Evolutionary conservation across 1,140 invertebrate species (phyloP).

Genomic region (Euwallacea similis): DNA sequence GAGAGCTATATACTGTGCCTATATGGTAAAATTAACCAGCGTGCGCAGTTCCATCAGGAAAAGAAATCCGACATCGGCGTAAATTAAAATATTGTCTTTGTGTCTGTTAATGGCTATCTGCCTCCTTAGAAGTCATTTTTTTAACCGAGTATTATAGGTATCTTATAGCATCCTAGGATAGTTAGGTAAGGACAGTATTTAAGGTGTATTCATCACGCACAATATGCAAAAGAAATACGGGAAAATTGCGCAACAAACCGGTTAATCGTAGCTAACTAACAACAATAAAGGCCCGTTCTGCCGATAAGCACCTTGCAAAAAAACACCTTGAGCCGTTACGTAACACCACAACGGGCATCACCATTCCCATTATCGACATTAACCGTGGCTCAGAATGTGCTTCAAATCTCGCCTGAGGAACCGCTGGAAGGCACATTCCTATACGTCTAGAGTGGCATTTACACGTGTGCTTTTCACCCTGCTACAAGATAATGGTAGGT

Average conservation of each 20-base stretch:
- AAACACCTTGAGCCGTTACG: not conserved
- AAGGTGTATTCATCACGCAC: not conserved
- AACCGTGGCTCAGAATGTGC: not conserved
- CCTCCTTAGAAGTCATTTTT: not conserved
- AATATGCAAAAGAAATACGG: not conserved
- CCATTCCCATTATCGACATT: too few species aligned
- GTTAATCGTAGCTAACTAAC: not conserved
- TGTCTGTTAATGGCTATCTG: constrained; percentile 17
- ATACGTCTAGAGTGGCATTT: not conserved
- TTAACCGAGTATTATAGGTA: not conserved
- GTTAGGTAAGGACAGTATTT: not conserved
- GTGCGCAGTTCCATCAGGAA: constrained; percentile 27
- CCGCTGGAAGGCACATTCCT: not conserved
- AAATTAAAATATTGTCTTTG: constrained; percentile 33
- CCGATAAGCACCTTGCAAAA: not conserved
- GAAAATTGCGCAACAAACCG: not conserved
- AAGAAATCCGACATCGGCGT: constrained; percentile 27
- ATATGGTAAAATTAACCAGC: too few species aligned
- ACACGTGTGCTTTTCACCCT: not conserved
- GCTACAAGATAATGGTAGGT: not conserved
- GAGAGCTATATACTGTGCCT: too few species aligned
- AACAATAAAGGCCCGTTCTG: too few species aligned
- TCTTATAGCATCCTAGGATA: not conserved
- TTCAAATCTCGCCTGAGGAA: not conserved
- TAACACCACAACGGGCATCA: not conserved